Conservation (phyloP, 2,113 vertebrate species). For the Erythrocercus mccallii region DNA sequence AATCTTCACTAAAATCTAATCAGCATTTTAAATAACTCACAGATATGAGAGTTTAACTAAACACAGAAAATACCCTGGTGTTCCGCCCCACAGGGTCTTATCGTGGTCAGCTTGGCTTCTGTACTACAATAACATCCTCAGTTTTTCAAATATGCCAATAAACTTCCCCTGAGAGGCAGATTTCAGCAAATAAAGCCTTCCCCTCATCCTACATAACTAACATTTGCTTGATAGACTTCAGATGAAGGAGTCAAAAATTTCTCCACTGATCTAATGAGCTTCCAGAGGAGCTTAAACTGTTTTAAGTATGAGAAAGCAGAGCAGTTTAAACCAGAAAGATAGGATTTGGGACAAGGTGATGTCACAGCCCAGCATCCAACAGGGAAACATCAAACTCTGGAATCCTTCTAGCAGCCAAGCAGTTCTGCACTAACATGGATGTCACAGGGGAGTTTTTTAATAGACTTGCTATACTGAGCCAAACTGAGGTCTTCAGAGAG, state of each 20-base stretch:
- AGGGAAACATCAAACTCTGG: neutral
- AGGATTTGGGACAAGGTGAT: neutral
- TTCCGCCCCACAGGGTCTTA: constrained; percentile 1
- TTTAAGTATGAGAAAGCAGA: neutral
- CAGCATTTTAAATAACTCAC: constrained; percentile 17
- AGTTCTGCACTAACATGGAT: neutral
- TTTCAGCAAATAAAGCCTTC: neutral
- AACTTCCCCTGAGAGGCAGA: neutral
- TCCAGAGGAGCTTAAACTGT: neutral
- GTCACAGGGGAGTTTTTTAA: neutral
- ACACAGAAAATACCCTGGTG: constrained; percentile 31
- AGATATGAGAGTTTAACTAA: constrained; percentile 42
- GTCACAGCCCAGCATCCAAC: neutral
- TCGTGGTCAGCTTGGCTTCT: neutral
- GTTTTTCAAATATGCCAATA: constrained; percentile 11
- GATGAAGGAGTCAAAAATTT: neutral
- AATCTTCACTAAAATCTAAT: constrained; percentile 29
- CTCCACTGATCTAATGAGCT: neutral
- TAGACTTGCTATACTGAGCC: neutral
- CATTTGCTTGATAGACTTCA: neutral
- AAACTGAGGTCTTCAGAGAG: neutral
- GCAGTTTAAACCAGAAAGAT: neutral
- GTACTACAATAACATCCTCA: constrained; percentile 45
- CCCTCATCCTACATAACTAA: neutral
- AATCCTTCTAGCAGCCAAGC: neutral